These are phyloP conservation scores for Chaetophractus vellerosus DNA, from an alignment of 2,797 vertebrate genomes.

Conservation along the genomic window DNA sequence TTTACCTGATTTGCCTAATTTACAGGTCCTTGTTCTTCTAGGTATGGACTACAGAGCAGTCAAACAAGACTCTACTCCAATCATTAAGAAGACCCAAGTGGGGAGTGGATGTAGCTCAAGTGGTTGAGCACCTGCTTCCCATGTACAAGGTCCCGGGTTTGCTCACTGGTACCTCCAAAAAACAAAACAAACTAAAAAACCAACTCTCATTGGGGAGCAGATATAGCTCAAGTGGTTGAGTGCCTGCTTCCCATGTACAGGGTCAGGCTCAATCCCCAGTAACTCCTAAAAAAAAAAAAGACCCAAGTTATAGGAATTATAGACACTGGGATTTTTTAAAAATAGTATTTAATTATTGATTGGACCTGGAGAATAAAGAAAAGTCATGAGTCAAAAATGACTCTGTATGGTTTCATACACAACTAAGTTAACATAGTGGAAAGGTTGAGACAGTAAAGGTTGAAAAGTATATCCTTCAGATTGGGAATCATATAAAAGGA, in stretches of 20 bases:
- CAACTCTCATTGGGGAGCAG: too few species aligned
- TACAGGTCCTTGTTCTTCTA: neutral
- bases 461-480: neutral
- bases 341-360: neutral
- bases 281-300: too few species aligned
- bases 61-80: neutral
- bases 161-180: too few species aligned
- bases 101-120: too few species aligned
- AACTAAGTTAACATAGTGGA: neutral
- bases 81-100: conserved; percentile 8
- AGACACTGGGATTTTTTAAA: neutral
- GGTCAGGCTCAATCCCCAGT: too few species aligned
- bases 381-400: conserved; percentile 31
- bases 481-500: neutral
- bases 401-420: neutral
- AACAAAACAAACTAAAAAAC: too few species aligned
- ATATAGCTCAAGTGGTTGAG: too few species aligned
- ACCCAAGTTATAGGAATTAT: neutral
- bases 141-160: too few species aligned
- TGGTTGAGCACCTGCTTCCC: too few species aligned
- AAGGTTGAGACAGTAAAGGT: neutral
- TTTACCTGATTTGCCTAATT: neutral
- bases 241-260: too few species aligned
- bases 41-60: neutral
- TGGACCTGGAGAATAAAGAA: neutral